phyloP scores from a whole-genome alignment of 2,797 vertebrate species.

The Squalus acanthias region DNA sequence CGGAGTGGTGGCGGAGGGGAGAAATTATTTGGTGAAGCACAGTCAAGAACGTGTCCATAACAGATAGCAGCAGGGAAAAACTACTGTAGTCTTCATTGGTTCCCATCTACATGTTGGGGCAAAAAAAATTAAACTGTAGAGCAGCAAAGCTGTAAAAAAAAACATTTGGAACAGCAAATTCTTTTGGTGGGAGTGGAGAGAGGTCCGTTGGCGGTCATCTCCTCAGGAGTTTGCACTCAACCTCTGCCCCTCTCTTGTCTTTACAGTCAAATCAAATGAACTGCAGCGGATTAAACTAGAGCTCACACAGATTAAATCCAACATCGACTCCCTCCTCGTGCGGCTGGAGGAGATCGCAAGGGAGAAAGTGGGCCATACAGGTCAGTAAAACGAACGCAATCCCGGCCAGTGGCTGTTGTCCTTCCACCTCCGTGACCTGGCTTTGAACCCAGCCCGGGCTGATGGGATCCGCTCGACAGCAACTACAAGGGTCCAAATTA shows the following conservation, averaged over 20 bases:
- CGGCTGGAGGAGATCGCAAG: constrained; percentile 87
- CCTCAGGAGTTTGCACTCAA: not conserved
- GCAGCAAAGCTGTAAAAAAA: not conserved
- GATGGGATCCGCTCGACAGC: not conserved
- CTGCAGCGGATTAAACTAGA: constrained; percentile 85
- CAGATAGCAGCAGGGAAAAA: not conserved
- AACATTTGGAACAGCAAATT: not conserved
- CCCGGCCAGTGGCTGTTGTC: not conserved
- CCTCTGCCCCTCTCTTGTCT: constrained; percentile 35
- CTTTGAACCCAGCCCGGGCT: not conserved
- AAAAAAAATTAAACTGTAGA: not conserved
- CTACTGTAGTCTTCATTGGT: not conserved
- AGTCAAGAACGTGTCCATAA: not conserved
- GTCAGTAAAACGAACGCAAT: constrained; percentile 51
- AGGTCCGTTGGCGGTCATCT: not conserved
- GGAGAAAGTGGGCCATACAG: constrained; percentile 70
- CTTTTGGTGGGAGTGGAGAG: not conserved
- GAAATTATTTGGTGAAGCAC: not conserved
- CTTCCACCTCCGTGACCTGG: fast-evolving
- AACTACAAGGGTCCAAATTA: not conserved
- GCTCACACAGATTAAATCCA: constrained; percentile 86
- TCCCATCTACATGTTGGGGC: not conserved
- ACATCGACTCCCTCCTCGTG: constrained; percentile 82
- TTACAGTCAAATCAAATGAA: constrained; percentile 75
- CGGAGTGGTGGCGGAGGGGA: no score